Conservation (phyloP, 2,797 vertebrate genomes). For the Falco peregrinus region DNA sequence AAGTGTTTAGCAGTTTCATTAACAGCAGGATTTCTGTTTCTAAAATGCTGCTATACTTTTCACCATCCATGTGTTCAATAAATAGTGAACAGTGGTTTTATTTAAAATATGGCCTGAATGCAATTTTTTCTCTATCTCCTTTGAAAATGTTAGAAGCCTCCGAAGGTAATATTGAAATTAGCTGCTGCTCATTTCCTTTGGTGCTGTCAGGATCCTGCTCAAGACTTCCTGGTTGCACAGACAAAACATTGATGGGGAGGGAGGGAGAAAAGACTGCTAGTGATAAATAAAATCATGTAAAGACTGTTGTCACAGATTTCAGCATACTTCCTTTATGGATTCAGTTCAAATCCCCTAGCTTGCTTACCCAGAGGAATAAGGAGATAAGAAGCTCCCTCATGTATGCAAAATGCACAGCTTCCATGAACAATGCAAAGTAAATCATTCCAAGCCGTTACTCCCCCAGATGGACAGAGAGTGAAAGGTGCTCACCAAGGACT, state of each 20-base stretch:
- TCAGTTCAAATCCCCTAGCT: neutral
- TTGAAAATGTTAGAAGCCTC: neutral
- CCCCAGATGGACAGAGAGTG: rapidly evolving
- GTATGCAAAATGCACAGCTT: neutral
- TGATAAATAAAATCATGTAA: neutral
- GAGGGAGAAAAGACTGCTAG: neutral
- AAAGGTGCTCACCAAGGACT: neutral
- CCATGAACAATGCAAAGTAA: neutral
- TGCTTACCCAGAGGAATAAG: neutral
- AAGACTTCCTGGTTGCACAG: neutral
- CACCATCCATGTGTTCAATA: neutral
- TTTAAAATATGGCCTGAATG: neutral
- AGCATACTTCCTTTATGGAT: neutral
- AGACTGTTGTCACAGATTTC: neutral
- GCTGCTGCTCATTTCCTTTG: neutral
- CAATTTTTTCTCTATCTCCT: neutral
- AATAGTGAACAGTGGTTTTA: neutral
- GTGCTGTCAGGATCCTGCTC: neutral
- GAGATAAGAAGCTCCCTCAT: neutral
- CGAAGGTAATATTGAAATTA: neutral
- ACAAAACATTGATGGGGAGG: neutral
- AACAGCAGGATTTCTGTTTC: neutral
- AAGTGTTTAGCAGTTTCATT: neutral
- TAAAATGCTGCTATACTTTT: neutral
- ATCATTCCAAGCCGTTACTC: neutral